These are phyloP conservation scores for Drosophila mayaguana DNA, from an alignment of 2,888 invertebrate species.

Conservation along the genomic window DNA sequence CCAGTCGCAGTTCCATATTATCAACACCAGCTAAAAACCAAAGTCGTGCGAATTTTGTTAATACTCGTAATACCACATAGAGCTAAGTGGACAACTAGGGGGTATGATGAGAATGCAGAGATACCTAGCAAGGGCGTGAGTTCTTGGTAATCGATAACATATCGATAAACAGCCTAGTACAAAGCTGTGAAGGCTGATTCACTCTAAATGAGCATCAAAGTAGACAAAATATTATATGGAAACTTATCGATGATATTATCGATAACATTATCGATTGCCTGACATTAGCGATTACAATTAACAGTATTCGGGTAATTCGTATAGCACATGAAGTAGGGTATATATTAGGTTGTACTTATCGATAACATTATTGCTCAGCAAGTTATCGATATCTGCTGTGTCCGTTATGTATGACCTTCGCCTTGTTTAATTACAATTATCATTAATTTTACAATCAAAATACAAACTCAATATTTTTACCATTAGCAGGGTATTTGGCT, in stretches of 20 bases:
- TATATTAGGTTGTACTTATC: background rate
- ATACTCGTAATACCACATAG: constrained; percentile 34
- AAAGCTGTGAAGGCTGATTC: too few relatives aligned
- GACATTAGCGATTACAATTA: too few relatives aligned
- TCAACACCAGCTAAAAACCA: constrained; percentile 37
- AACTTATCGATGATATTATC: background rate
- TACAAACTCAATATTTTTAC: too few relatives aligned
- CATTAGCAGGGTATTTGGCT: constrained; percentile 2
- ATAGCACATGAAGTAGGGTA: background rate
- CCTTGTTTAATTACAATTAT: too few relatives aligned
- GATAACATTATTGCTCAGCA: background rate
- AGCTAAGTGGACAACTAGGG: background rate
- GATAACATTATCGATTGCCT: background rate
- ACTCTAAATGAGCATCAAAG: background rate
- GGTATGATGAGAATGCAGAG: background rate
- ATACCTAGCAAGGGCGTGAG: background rate
- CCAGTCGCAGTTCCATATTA: constrained; percentile 15
- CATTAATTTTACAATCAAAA: too few relatives aligned
- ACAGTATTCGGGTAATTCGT: background rate
- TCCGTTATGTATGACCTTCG: too few relatives aligned
- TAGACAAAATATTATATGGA: background rate
- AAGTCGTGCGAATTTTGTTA: constrained; percentile 63
- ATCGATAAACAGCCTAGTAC: too few relatives aligned
- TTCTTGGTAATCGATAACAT: background rate
- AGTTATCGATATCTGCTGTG: too few relatives aligned